Percentiles rank a stretch among this genome's conserved stretches.
Conservation (phyloP, 2,113 vertebrate species). For the Etia nguti region DNA sequence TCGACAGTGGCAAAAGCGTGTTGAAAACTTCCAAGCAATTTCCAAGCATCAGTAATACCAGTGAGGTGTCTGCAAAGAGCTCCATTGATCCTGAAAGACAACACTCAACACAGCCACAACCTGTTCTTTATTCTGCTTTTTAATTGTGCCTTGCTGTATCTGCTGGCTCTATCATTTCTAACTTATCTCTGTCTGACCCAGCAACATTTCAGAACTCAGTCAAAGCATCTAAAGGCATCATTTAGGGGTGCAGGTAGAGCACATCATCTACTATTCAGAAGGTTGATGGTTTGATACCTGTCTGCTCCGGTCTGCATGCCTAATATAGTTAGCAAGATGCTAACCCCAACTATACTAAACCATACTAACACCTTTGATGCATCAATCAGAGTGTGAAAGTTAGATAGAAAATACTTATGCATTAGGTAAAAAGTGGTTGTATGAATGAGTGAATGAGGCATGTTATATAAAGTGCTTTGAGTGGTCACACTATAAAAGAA, state of each 20-base stretch:
- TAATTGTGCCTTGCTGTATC: background rate
- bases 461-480: background rate
- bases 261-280: background rate
- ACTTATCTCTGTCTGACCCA: background rate
- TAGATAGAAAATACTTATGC: background rate
- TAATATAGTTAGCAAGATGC: background rate
- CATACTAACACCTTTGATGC: background rate
- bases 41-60: too few relatives aligned
- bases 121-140: background rate
- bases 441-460: background rate
- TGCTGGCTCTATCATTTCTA: background rate
- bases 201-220: background rate
- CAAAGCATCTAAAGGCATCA: background rate
- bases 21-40: too few relatives aligned
- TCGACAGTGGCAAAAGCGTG: background rate
- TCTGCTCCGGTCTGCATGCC: background rate
- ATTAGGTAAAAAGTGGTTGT: background rate
- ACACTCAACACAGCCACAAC: background rate
- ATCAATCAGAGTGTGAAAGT: background rate
- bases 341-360: background rate
- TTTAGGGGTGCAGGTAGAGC: background rate
- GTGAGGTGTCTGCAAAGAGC: background rate
- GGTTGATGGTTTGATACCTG: background rate
- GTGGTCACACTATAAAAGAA: background rate
- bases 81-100: background rate